A percentile compares a stretch with the other conserved stretches of the same genome.
Conservation (phyloP, 2,113 vertebrate species). For the Callipepla californica region DNA sequence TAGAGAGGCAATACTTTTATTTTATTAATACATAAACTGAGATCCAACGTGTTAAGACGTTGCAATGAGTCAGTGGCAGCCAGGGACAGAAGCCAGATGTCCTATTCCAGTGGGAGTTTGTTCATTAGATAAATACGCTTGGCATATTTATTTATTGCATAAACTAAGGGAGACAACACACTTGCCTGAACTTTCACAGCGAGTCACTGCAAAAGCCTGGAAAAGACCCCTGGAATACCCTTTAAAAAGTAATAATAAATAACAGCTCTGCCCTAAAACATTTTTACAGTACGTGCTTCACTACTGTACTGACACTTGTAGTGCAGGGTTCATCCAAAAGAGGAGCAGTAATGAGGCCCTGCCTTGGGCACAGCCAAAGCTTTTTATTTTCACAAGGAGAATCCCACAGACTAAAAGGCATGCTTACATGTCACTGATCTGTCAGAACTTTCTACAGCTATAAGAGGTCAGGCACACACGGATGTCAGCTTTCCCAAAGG, state of each 20-base stretch:
- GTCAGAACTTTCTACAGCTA: neutral
- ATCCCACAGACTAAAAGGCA: neutral
- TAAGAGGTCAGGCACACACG: neutral
- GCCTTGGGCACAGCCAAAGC: neutral
- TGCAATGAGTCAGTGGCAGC: neutral
- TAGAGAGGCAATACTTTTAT: neutral
- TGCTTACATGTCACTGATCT: neutral
- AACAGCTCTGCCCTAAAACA: neutral
- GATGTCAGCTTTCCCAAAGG: neutral
- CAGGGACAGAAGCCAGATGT: neutral
- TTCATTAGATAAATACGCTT: neutral
- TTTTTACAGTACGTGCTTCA: neutral
- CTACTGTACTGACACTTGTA: neutral
- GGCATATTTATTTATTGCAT: neutral
- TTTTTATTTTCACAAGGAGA: neutral
- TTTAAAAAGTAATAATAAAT: neutral
- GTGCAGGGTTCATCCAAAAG: neutral
- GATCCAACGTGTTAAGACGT: neutral
- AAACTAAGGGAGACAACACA: neutral
- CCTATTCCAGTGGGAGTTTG: neutral
- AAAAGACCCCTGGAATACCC: neutral
- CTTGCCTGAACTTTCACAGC: neutral
- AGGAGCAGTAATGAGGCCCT: neutral
- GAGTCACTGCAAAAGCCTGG: neutral
- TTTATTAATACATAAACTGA: neutral